Evolutionary conservation across 2,113 vertebrate genomes (phyloP).

Genomic region (Tragulus kanchil): DNA sequence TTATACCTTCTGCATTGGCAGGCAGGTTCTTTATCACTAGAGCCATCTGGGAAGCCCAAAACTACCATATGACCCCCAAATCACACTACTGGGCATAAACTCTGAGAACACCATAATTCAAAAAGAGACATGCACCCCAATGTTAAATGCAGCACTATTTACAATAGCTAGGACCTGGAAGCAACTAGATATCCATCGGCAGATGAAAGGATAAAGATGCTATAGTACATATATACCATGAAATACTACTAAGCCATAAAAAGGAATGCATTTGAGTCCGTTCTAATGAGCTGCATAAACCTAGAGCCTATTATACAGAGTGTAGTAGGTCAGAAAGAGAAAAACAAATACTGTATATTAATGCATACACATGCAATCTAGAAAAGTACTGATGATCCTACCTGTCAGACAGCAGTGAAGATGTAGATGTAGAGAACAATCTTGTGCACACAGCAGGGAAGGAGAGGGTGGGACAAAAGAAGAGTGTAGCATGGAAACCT

Average conservation of each 20-base stretch:
- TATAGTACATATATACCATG: neutral
- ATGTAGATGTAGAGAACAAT: neutral
- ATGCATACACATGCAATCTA: neutral
- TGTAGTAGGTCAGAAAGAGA: neutral
- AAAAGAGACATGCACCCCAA: accelerated
- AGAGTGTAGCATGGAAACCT: accelerated
- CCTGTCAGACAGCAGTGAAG: neutral
- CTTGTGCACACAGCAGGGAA: neutral
- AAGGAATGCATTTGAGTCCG: accelerated
- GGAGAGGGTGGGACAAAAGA: neutral
- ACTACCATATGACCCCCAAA: accelerated
- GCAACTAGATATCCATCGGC: neutral
- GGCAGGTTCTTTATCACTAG: neutral
- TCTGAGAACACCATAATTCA: neutral
- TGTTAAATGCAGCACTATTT: neutral
- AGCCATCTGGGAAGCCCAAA: neutral
- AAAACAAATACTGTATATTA: neutral
- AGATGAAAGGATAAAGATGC: neutral
- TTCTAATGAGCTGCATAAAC: neutral
- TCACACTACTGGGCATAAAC: accelerated
- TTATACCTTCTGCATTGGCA: neutral
- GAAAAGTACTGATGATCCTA: neutral
- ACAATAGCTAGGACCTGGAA: neutral
- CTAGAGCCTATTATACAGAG: neutral
- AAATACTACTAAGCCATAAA: neutral